Evolutionary conservation across 2,888 invertebrate species (phyloP).

Genomic region (Phanerotoma sp.): DNA sequence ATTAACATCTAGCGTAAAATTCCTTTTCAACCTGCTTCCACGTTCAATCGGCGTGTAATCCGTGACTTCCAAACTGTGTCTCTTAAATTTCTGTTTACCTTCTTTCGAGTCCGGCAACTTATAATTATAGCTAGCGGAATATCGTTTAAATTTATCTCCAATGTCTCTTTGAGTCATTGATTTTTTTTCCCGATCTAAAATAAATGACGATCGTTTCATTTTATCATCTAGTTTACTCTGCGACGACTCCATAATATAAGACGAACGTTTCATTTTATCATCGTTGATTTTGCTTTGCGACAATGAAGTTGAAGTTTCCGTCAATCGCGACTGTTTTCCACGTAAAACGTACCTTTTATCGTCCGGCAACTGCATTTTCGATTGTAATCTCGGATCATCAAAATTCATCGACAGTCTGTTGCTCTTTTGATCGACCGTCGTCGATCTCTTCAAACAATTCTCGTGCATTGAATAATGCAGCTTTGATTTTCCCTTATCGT

Average conservation of each 20-base stretch:
- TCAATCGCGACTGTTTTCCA: too few species aligned
- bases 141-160: slow-evolving; percentile 48
- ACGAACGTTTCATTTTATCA: too few species aligned
- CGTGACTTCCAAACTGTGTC: slow-evolving; percentile 49
- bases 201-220: slow-evolving; percentile 40
- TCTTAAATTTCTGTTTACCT: slow-evolving; percentile 43
- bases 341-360: slow-evolving; percentile 36
- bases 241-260: neutral
- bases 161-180: slow-evolving; percentile 37
- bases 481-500: slow-evolving; percentile 41
- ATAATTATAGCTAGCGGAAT: slow-evolving; percentile 45
- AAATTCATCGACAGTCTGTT: slow-evolving; percentile 43
- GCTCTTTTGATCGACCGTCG: slow-evolving; percentile 34
- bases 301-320: too few species aligned
- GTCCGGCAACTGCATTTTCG: slow-evolving; percentile 34
- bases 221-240: slow-evolving; percentile 37
- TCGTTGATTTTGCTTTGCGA: too few species aligned
- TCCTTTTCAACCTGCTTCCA: slow-evolving; percentile 33
- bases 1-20: slow-evolving; percentile 49
- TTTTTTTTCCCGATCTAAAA: slow-evolving; percentile 42
- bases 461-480: slow-evolving; percentile 42
- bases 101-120: slow-evolving; percentile 45
- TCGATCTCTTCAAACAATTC: slow-evolving; percentile 42
- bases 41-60: slow-evolving; percentile 41
- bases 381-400: slow-evolving; percentile 37